Base-by-base conservation (phyloP, 2,113 vertebrate species). In the Meles meles region DNA sequence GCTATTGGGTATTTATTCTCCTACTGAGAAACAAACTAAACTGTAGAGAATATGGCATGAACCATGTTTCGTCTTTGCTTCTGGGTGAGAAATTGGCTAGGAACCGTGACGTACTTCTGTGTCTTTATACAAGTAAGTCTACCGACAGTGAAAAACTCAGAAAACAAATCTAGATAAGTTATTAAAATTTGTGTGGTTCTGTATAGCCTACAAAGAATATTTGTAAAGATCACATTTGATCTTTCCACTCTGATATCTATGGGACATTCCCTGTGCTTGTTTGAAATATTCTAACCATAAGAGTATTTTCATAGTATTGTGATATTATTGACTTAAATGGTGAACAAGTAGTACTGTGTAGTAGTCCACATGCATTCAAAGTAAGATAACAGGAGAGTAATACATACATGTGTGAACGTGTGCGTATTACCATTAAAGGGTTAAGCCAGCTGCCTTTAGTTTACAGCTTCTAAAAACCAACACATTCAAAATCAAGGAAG, bases 401-500 rank as follows among this genome's bases (percentile, higher is more conserved):
- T 47, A 15, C 44, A 44, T 74, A 25, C 21, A 6, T 44, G 14
- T 77, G 42, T 77, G 25, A 27, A 10, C 12, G 27, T 47, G 4
- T 47, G 42, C 31, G 2, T 47, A 31, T 96, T 55, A 44, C 52
- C 17, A 61, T 21, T 6, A 96, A 96, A 94, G 93, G 34, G 94
- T 96, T 97, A 96, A 96, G 21, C 67, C 49, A 94, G 23, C 34
- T 39, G 25, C 90, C 21, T 77, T 88, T 69, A 49, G 20, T 83
- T 82, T 71, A 72, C 44, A 94, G 93, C 88, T 88, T 88, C 94
- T 27, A 25, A 86, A 94, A 85, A 37, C 5, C 49, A 20, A 1
- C 4, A 7, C 55, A 65, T 94, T 55, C 55, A 82, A 83, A 93
- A 47, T 65, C 59, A 17, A 52, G 13, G 80, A 44, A 77, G 37